Conservation (phyloP, 2,113 vertebrate genomes). For the Sapajus apella region DNA sequence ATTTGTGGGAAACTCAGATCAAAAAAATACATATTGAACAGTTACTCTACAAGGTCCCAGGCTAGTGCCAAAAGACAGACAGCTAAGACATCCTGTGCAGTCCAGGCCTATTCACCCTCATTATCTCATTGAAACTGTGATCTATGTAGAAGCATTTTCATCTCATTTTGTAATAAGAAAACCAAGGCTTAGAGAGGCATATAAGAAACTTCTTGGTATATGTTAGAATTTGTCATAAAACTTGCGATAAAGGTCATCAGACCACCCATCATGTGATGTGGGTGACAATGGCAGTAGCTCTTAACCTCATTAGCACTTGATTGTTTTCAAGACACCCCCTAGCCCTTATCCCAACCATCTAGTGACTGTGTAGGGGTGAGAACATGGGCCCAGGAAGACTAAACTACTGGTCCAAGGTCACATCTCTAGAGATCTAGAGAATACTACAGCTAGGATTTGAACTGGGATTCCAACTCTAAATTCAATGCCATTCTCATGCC, state of each 20-base stretch:
- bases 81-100: neutral
- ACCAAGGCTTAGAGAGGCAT: neutral
- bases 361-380: neutral
- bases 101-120: neutral
- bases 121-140: neutral
- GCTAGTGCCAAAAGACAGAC: neutral
- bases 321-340: neutral
- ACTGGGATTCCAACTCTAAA: neutral
- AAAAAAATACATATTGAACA: neutral
- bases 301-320: neutral
- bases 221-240: slow-evolving; percentile 6
- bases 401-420: neutral
- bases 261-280: neutral
- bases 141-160: neutral
- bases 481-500: neutral
- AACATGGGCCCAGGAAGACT: neutral
- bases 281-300: neutral
- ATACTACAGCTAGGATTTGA: neutral
- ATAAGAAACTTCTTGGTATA: neutral
- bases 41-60: neutral
- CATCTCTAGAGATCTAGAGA: neutral
- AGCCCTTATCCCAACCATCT: neutral
- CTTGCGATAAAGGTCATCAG: neutral
- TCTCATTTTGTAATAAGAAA: neutral
- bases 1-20: neutral